Evolutionary conservation across 1,140 invertebrate genomes (phyloP), one percentile per base, ranked within the genome.

Genomic region (Rhopalosiphum maidis): DNA sequence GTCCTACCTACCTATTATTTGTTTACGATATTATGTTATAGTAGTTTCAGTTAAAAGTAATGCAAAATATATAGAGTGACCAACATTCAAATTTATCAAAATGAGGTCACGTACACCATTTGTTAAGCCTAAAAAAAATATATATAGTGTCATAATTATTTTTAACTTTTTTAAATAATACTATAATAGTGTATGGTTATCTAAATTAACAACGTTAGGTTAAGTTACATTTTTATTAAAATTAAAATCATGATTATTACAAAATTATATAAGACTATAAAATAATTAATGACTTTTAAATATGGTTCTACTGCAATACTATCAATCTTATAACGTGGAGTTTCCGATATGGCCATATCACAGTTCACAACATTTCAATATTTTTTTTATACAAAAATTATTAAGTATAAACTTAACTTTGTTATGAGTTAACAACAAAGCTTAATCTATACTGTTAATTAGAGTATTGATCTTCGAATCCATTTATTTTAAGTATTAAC

Each of bases 281-380:
- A 48, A 89, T 41, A 89, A 22, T 55, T 89, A 37, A 90, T 43
- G 6, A 21, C 23, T 68, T 41, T 22, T 0, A n/a, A n/a, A 60
- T 7, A 2, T 43, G 89, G 23, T 21, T 35, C 25, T 22, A 90
- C 89, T 90, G 89, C 68, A 82, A 11, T 35, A 46, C 18, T 93
- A 93, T 93, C 91, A 93, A 85, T 55, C 3, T 85, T 51, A 55
- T 85, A 93, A 93, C 91, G 91, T 93, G 91, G 91, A 93, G 23
- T 86, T 82, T 93, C 91, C 5, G 68, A 18, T 91, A 91, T 41
- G 41, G 41, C 41, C 1, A 41, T 41, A 41, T 41, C 41, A 41
- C 41, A 41, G 41, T 41, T 91, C 90, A 41, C 22, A 18, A 37
- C n/a, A 25, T 89, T 37, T 37, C 22, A 54, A 23, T 54, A n/a